Conservation (phyloP, 2,797 vertebrate species). For the Eutrigla gurnardus region DNA sequence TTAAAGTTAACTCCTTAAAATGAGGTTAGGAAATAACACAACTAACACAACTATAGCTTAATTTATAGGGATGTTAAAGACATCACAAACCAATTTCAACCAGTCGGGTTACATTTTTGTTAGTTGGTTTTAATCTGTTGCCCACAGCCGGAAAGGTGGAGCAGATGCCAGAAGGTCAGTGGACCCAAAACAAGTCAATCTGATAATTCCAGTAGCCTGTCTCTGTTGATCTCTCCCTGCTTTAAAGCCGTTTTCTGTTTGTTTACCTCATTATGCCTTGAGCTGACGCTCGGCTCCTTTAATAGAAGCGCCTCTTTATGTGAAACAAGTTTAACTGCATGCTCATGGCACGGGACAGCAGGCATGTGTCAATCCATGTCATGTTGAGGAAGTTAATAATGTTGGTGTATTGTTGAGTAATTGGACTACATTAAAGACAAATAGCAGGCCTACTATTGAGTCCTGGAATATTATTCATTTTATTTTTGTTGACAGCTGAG, state of each 20-base stretch:
- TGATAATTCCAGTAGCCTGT: not conserved
- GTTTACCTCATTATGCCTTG: fast-evolving
- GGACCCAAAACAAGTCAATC: not conserved
- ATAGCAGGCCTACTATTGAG: too few relatives aligned
- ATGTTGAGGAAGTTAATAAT: not conserved
- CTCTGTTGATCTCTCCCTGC: too few relatives aligned
- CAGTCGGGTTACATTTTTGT: not conserved
- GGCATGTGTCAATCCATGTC: not conserved
- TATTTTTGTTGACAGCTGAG: too few relatives aligned
- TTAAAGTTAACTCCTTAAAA: not conserved
- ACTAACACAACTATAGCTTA: not conserved
- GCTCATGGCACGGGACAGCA: not conserved
- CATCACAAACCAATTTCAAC: not conserved
- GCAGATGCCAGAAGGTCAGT: not conserved
- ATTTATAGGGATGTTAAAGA: not conserved
- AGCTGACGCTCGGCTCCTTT: fast-evolving
- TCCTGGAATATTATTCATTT: too few relatives aligned
- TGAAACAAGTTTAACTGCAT: not conserved
- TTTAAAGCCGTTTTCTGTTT: not conserved
- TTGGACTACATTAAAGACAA: not conserved
- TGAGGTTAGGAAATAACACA: not conserved
- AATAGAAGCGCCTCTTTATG: not conserved
- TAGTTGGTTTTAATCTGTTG: not conserved
- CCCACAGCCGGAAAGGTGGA: not conserved
- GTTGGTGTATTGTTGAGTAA: not conserved